Percentiles rank a stretch among this genome's conserved stretches.
Conservation (phyloP, 2,797 vertebrate species). For the Platyrinchus mystaceus region DNA sequence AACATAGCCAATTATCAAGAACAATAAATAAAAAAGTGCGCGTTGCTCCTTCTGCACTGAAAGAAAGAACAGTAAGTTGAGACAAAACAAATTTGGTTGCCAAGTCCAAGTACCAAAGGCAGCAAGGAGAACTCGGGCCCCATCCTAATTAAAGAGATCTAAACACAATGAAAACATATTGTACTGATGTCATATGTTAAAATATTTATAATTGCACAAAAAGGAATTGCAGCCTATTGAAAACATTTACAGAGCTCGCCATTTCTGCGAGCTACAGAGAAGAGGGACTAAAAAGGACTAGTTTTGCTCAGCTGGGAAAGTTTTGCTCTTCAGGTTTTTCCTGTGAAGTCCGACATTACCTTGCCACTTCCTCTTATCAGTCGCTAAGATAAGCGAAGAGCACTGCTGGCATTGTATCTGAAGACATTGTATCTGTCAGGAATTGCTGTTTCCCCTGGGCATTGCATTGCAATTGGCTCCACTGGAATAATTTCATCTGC, state of each 20-base stretch:
- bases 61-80: constrained; percentile 60
- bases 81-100: constrained; percentile 67
- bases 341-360: background rate
- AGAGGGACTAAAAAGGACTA: background rate
- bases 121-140: constrained; percentile 56
- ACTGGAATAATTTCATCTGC: constrained; percentile 6
- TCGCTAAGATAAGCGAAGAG: background rate
- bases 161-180: constrained; percentile 69
- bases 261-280: background rate
- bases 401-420: background rate
- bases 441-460: background rate
- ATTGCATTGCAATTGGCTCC: background rate
- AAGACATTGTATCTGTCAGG: constrained; percentile 9
- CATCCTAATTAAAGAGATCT: constrained; percentile 71
- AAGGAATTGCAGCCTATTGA: constrained; percentile 55
- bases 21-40: constrained; percentile 67
- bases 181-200: constrained; percentile 70
- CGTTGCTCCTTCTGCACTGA: constrained; percentile 44
- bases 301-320: background rate
- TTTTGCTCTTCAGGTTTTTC: constrained; percentile 26
- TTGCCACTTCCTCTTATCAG: background rate
- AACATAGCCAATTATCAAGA: constrained; percentile 72
- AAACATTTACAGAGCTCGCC: constrained; percentile 29
- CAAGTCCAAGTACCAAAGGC: constrained; percentile 68
- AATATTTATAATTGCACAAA: constrained; percentile 71